Base-by-base conservation (phyloP, 1,140 invertebrate species). In the Drosophila navojoa region DNA sequence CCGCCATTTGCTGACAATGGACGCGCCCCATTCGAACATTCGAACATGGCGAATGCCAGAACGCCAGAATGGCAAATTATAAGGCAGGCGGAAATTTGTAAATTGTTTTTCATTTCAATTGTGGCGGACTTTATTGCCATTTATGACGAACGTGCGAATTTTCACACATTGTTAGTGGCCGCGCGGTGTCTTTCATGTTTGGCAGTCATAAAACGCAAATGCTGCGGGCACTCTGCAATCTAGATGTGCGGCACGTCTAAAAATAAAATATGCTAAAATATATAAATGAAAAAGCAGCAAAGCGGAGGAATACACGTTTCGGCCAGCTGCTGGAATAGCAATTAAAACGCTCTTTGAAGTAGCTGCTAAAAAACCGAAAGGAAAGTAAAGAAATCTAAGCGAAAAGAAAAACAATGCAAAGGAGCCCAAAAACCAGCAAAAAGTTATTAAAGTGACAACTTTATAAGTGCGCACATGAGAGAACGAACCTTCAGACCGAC, bases 391-490 rank as follows among this genome's bases (percentile, higher is more conserved):
- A 45, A 45, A 16, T 7, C n/a, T 4, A 45, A 4, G 42, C n/a
- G 19, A 45, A 45, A 45, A 1, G 11, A 47, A 71, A 62, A 49
- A 5, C 35, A n/a, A 35, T n/a, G 35, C 16, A 16, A 52, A 49
- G 50, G 38, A 38, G 10, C 32, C 47, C 9, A 45, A 59, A 35
- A 49, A 64, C 49, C 59, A 72, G 55, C 71, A 71, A 71, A 86
- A 86, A 86, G 82, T 87, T 86, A 86, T 87, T 86, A 86, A 86
- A 87, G 84, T 89, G 76, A 77, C 84, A 87, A 79, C 75, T 87
- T 86, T 86, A 73, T 80, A 87, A 76, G 61, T 63, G 49, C 62
- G 73, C 73, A 76, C 68, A 70, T 74, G 63, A 79, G 69, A 69
- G 44, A 40, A 32, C 52, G 44, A 40, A 32, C 52, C 27, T 5